Conservation (phyloP, 2,888 invertebrate species). For the Drosophila leonis region DNA sequence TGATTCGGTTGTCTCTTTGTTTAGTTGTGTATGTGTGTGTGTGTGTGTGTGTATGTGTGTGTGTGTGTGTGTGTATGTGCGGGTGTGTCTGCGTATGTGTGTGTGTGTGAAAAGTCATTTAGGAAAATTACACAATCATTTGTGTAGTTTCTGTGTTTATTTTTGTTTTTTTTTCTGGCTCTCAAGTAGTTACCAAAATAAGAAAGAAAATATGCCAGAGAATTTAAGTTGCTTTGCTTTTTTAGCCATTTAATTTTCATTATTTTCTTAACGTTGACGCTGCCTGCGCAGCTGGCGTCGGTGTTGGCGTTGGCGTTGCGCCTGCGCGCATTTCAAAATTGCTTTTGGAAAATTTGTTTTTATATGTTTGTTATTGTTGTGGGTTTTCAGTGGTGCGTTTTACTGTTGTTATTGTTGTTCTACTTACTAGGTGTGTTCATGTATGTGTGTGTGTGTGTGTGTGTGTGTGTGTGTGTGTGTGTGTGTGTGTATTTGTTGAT, state of each 20-base stretch:
- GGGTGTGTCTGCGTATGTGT: constrained; percentile 18
- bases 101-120: constrained; percentile 56
- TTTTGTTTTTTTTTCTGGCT: constrained; percentile 41
- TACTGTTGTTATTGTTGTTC: constrained; percentile 63
- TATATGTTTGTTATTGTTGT: constrained; percentile 73
- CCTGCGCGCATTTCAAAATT: constrained; percentile 74
- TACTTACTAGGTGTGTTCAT: constrained; percentile 47
- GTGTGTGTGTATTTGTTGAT: constrained; percentile 63
- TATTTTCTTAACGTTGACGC: constrained; percentile 44
- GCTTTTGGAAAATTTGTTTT: constrained; percentile 73
- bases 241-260: constrained; percentile 55
- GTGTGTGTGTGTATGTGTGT: constrained; percentile 4
- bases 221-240: constrained; percentile 37
- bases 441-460: background rate
- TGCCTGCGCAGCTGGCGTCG: constrained; percentile 27
- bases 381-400: constrained; percentile 69
- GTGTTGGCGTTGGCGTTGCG: constrained; percentile 48
- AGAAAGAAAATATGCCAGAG: constrained; percentile 20
- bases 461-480: constrained; percentile 22
- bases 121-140: constrained; percentile 63
- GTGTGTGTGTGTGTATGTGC: constrained; percentile 37
- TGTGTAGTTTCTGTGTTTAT: constrained; percentile 52
- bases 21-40: background rate
- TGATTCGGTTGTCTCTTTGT: constrained; percentile 3
- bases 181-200: constrained; percentile 47